phyloP scores from a whole-genome alignment of 92 coral and sea anemone species.

The Paragorgia papillata region DNA sequence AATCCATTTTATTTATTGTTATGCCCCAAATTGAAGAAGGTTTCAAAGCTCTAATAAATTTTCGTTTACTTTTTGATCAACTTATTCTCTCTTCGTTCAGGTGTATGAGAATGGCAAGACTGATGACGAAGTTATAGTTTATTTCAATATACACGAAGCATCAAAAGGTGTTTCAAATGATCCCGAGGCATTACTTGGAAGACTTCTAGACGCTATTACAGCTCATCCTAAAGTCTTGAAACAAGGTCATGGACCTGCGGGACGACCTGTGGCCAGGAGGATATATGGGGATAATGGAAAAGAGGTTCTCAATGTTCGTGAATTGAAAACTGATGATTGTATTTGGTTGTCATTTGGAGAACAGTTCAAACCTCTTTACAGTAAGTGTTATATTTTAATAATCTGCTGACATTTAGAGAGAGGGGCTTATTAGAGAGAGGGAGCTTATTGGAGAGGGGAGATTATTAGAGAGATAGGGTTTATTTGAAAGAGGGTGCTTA shows the following conservation, averaged over 20 bases:
- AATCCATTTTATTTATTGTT: too few species aligned
- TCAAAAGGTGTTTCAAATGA: slow-evolving; percentile 85
- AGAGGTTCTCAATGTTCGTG: slow-evolving; percentile 72
- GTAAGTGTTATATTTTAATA: slow-evolving; percentile 46
- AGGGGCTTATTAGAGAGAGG: too few species aligned
- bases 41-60: too few species aligned
- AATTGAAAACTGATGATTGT: slow-evolving; percentile 80
- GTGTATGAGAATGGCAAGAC: slow-evolving; percentile 87
- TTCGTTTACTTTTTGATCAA: too few species aligned
- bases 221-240: slow-evolving; percentile 71
- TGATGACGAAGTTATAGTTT: slow-evolving; percentile 68
- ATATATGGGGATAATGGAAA: slow-evolving; percentile 81
- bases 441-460: too few species aligned
- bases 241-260: slow-evolving; percentile 84
- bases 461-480: too few species aligned
- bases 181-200: slow-evolving; percentile 62
- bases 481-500: too few species aligned
- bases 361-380: slow-evolving; percentile 75
- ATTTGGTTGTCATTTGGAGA: slow-evolving; percentile 97
- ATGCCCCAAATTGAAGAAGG: too few species aligned
- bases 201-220: slow-evolving; percentile 88
- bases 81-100: too few species aligned
- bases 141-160: slow-evolving; percentile 91
- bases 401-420: too few species aligned
- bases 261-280: slow-evolving; percentile 77